Evolutionary conservation across 2,888 invertebrate species (phyloP).

Genomic region (Melanophora roralis): DNA sequence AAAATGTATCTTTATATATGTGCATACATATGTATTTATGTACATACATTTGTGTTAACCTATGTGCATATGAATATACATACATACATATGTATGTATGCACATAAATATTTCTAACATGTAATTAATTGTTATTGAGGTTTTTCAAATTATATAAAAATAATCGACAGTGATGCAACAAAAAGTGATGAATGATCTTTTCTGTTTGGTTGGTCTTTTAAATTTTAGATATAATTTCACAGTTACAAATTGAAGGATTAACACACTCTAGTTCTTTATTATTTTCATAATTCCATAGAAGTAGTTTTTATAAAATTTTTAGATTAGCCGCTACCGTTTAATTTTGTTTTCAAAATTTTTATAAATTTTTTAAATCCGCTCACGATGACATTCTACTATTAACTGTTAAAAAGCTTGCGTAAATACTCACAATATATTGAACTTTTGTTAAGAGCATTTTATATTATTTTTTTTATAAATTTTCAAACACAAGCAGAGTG

Average conservation of each 20-base stretch:
- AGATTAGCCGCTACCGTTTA: neutral
- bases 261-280: neutral
- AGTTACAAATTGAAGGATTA: neutral
- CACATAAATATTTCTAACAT: neutral
- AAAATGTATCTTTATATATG: no score
- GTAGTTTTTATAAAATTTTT: neutral
- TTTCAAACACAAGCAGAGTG: no score
- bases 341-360: neutral
- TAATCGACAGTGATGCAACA: conserved; percentile 27
- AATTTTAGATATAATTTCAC: neutral
- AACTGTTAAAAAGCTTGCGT: conserved; percentile 34
- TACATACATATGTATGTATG: neutral
- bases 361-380: neutral
- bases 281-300: conserved; percentile 13
- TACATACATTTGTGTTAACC: no score
- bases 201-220: neutral
- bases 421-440: conserved; percentile 34
- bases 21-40: neutral
- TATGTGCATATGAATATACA: neutral
- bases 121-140: conserved; percentile 8
- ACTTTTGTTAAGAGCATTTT: conserved; percentile 16
- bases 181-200: conserved; percentile 1
- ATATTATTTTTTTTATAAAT: neutral
- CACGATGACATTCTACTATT: conserved; percentile 24
- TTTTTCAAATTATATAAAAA: conserved; percentile 1